phyloP scores from a whole-genome alignment of 2,113 vertebrate species.

The Misgurnus mizolepis region DNA sequence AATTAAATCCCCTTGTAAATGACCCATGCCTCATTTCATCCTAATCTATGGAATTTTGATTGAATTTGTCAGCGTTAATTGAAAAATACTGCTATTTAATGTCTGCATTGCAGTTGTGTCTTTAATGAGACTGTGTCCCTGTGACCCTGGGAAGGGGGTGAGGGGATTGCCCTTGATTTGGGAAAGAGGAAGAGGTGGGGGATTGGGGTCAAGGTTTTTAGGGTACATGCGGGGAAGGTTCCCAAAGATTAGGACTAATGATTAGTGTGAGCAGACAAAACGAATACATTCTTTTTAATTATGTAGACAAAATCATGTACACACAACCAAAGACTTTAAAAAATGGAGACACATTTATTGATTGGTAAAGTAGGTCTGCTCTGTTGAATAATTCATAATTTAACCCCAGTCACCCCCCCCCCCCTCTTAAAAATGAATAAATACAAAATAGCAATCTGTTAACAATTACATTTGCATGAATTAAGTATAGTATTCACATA shows the following conservation, averaged over 20 bases:
- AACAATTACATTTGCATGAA: no score
- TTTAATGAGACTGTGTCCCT: slow-evolving; percentile 89
- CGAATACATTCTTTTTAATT: slow-evolving; percentile 40
- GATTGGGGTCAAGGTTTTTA: slow-evolving; percentile 48
- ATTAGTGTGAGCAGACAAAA: slow-evolving; percentile 14
- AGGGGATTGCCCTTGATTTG: slow-evolving; percentile 58
- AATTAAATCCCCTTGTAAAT: slow-evolving; percentile 99
- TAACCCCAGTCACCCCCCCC: background rate
- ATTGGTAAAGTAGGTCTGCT: background rate
- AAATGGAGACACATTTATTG: slow-evolving; percentile 29
- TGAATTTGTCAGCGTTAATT: slow-evolving; percentile 99
- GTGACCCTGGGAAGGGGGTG: slow-evolving; percentile 77
- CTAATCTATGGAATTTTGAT: slow-evolving; percentile 99
- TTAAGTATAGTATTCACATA: no score
- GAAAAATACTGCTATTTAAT: slow-evolving; percentile 99
- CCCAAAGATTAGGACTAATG: slow-evolving; percentile 53
- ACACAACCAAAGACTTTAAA: slow-evolving; percentile 23
- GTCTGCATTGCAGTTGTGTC: slow-evolving; percentile 87
- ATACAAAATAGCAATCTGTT: no score
- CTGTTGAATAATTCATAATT: background rate
- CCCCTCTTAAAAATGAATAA: background rate
- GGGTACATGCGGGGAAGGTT: slow-evolving; percentile 37
- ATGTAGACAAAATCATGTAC: slow-evolving; percentile 26
- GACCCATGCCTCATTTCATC: slow-evolving; percentile 99
- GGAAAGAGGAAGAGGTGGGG: slow-evolving; percentile 20